Conservation (phyloP, 1,140 invertebrate genomes). For the silkworm (Bombyx mori) region ASM3026992v2 NC_085131.1:3996501-3997000, state of each 20-base stretch:
- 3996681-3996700: slow-evolving; percentile 8
- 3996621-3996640: slow-evolving; percentile 63
- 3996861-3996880: slow-evolving; percentile 61
- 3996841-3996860: slow-evolving; percentile 57
- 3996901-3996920: slow-evolving; percentile 66
- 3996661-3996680: slow-evolving; percentile 68
- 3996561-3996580: no score
- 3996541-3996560: slow-evolving; percentile 5
- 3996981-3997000: slow-evolving; percentile 36
- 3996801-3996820: slow-evolving; percentile 47
- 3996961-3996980: slow-evolving; percentile 8
- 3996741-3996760: slow-evolving; percentile 70
- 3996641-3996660: slow-evolving; percentile 57
- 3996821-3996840: slow-evolving; percentile 55
- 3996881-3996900: slow-evolving; percentile 69
- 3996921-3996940: slow-evolving; percentile 16
- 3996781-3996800: slow-evolving; percentile 62
- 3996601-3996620: slow-evolving; percentile 58
- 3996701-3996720: slow-evolving; percentile 37
- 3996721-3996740: slow-evolving; percentile 18
- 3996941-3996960: neutral
- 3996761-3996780: slow-evolving; percentile 56
- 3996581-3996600: slow-evolving; percentile 14
- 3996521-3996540: slow-evolving; percentile 62
- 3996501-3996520: slow-evolving; percentile 47